phyloP scores from a whole-genome alignment of 2,888 invertebrate species.

The Drosophila affinis region DNA sequence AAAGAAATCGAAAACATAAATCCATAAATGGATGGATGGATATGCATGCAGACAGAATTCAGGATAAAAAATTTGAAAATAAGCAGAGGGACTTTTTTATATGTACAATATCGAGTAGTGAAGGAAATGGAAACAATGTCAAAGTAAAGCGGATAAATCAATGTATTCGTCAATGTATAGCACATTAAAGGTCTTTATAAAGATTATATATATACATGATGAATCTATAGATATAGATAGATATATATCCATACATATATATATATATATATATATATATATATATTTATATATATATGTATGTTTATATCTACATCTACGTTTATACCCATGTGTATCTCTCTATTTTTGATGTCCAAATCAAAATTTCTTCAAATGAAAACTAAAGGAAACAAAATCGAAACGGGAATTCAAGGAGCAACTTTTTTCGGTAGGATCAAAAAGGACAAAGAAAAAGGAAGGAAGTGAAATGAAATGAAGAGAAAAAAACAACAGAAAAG shows the following conservation, averaged over 20 bases:
- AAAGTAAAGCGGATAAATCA: conserved; percentile 29
- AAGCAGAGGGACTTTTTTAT: conserved; percentile 26
- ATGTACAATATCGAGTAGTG: conserved; percentile 16
- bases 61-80: neutral
- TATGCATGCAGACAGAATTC: neutral
- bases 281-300: neutral
- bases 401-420: conserved; percentile 9
- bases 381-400: conserved; percentile 15
- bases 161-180: conserved; percentile 25
- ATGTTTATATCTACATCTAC: conserved; percentile 16
- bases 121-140: conserved; percentile 43
- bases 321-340: conserved; percentile 43
- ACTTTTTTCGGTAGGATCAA: conserved; percentile 25
- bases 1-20: conserved; percentile 24
- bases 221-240: conserved; percentile 25
- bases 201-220: conserved; percentile 26
- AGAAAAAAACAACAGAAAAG: conserved; percentile 23
- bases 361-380: conserved; percentile 46
- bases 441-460: conserved; percentile 3
- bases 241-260: conserved; percentile 7
- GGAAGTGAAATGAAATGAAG: conserved; percentile 20
- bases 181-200: conserved; percentile 10
- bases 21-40: neutral
- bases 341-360: conserved; percentile 71
- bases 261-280: too few relatives aligned